Percentiles rank a stretch among this genome's conserved stretches.
phyloP scores from a whole-genome alignment of 1,140 invertebrate species.

The Tenebrio molitor region DNA sequence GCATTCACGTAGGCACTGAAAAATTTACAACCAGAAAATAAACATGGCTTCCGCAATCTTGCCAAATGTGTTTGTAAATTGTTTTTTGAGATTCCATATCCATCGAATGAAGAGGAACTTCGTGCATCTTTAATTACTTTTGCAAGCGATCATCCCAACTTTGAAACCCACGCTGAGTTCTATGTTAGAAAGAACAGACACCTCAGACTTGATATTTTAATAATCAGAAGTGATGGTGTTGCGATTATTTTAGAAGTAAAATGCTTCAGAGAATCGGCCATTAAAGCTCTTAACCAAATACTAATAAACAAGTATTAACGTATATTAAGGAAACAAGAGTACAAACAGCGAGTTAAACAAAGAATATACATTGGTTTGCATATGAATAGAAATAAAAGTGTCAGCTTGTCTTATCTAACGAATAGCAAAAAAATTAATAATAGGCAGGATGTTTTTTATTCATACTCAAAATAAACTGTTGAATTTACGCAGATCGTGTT shows the following conservation, averaged over 20 bases:
- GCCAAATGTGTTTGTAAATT: conserved; percentile 1
- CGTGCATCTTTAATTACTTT: conserved; percentile 14
- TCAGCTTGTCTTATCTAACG: conserved; percentile 17
- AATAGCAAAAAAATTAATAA: conserved; percentile 5
- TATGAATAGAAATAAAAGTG: conserved; percentile 11
- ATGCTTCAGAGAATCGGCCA: conserved; percentile 4
- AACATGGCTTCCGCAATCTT: conserved; percentile 3
- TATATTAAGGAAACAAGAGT: conserved; percentile 5
- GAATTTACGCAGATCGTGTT: too few species aligned
- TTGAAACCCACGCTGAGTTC: conserved; percentile 12
- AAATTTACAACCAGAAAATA: conserved; percentile 9
- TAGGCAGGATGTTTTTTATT: conserved; percentile 16
- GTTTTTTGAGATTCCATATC: conserved; percentile 4
- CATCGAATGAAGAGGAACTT: conserved; percentile 22
- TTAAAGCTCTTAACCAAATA: conserved; percentile 8
- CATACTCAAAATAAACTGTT: conserved; percentile 7
- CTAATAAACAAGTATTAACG: conserved; percentile 9
- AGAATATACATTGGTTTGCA: conserved; percentile 17
- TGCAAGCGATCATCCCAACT: conserved; percentile 1
- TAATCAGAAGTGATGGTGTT: conserved; percentile 20
- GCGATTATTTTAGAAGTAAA: conserved; percentile 3
- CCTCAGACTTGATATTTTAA: conserved; percentile 16
- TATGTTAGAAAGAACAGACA: conserved; percentile 22
- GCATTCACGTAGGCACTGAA: not conserved
- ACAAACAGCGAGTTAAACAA: not conserved